Base-by-base conservation (phyloP, 2,888 invertebrate genomes). In the Polydrusus pterygomalis region DNA sequence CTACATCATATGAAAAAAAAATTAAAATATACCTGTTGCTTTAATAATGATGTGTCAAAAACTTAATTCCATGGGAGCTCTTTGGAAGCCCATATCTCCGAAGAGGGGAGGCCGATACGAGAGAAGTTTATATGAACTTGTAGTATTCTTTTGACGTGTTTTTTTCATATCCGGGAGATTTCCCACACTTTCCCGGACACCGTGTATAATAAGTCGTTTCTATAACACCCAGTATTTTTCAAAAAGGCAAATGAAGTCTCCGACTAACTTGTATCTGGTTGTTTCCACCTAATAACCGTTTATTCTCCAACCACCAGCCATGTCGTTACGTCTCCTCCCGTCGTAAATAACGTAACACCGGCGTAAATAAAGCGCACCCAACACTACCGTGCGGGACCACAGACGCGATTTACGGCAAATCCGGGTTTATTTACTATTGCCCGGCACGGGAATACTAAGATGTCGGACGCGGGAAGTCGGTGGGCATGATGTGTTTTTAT, bases 261-360 rank as follows among this genome's bases (percentile, higher is more conserved):
- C 15, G 58, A 58, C 58, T 34, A 15, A 58, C 15, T 30, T 38
- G 58, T 58, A 58, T 58, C 38, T 38, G 58, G 34, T 15, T 58
- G 17, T 38, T 58, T 58, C 58, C 58, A 58, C 58, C 58, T 58
- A 58, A 58, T 58, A 58, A 58, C 58, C 58, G 58, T 58, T 58
- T 38, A 58, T 58, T 58, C 38, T 58, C 58, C 30, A 58, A 58
- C 58, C 58, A 58, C 58, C 58, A 58, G 34, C 17, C 15, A 58
- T 58, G 58, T 58, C 58, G 58, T 58, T 58, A 58, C 58, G 58
- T 58, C 34, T 58, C 30, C 34, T 15, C 58, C 38, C 58, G 17
- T 58, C 38, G 58, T 38, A 58, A 58, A 56, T 56, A 56, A 30
- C 56, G 30, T 8, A 56, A 13, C 25, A 2, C 30, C 56, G n/a